Evolutionary conservation across 2,888 invertebrate genomes (phyloP).

Genomic region (Amiota minor): DNA sequence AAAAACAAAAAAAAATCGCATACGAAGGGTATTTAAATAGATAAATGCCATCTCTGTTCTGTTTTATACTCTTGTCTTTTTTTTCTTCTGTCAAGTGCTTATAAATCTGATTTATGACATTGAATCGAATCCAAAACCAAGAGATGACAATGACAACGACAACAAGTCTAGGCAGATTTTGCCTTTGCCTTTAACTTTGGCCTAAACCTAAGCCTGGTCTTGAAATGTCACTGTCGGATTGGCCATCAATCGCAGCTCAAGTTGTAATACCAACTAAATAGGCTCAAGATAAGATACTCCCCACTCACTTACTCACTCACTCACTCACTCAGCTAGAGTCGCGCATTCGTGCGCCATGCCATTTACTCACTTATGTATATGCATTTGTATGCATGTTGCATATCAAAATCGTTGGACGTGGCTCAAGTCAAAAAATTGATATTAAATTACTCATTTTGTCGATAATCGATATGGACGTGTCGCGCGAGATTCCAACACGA

Average conservation of each 20-base stretch:
- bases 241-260: conserved; percentile 33
- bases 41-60: background rate
- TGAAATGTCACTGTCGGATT: conserved; percentile 10
- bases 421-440: conserved; percentile 64
- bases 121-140: background rate
- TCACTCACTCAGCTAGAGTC: conserved; percentile 32
- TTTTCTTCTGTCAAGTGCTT: background rate
- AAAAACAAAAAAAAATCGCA: conserved; percentile 1
- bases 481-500: background rate
- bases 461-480: conserved; percentile 65
- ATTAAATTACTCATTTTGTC: conserved; percentile 67
- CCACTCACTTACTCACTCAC: no score
- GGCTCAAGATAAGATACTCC: conserved; percentile 54
- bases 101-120: conserved; percentile 14
- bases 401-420: conserved; percentile 27
- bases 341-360: conserved; percentile 23
- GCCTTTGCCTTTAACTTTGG: no score
- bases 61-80: background rate
- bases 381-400: background rate
- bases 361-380: background rate
- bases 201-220: background rate
- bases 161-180: no score
- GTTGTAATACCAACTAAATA: conserved; percentile 59
- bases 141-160: background rate
- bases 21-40: conserved; percentile 14